A percentile compares a stretch with the other conserved stretches of the same genome.
These are phyloP conservation scores for Rhodinocichla rosea DNA, from an alignment of 2,113 vertebrate species.

Conservation along the genomic window DNA sequence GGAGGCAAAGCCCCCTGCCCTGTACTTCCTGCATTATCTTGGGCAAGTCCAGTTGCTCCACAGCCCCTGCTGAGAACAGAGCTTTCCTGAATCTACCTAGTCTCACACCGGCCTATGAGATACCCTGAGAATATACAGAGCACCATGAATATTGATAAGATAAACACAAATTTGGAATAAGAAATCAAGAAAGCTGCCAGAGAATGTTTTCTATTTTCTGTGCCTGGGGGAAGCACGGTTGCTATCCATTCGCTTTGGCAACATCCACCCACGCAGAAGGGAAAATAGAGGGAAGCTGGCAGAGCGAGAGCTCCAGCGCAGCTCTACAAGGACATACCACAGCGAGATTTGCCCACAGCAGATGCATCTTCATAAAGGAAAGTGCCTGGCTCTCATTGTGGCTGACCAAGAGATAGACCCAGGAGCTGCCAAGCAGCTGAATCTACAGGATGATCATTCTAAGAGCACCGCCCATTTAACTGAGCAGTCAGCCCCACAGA, in stretches of 20 bases:
- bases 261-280: constrained; percentile 16
- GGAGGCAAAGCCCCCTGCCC: neutral
- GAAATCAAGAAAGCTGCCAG: neutral
- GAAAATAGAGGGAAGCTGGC: constrained; percentile 44
- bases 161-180: neutral
- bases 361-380: neutral
- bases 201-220: constrained; percentile 21
- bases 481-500: neutral
- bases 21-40: neutral
- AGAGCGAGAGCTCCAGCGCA: neutral
- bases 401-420: neutral
- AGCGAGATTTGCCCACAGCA: neutral
- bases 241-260: neutral
- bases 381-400: neutral
- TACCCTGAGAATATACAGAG: neutral
- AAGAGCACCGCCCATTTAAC: neutral
- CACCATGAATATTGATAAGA: neutral
- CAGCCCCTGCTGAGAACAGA: neutral
- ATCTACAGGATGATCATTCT: neutral
- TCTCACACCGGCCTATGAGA: neutral
- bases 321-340: constrained; percentile 13
- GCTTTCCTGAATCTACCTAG: neutral
- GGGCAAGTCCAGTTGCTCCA: neutral
- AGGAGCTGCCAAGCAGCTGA: neutral
- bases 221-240: neutral